phyloP scores from a whole-genome alignment of 2,888 invertebrate genomes.

The Papilio protenor region DNA sequence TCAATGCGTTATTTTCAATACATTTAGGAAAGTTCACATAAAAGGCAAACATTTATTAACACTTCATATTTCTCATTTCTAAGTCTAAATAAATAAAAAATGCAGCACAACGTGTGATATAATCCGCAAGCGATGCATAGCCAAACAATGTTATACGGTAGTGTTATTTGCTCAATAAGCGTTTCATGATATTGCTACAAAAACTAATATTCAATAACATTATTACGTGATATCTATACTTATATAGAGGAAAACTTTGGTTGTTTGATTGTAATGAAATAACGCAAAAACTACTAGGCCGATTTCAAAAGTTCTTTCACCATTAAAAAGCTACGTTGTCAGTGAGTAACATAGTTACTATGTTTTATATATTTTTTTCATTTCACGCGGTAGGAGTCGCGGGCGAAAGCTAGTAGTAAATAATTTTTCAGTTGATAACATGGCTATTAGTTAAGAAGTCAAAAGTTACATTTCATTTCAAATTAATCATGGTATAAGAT shows the following conservation, averaged over 20 bases:
- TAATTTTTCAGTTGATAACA: neutral
- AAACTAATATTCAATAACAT: neutral
- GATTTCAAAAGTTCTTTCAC: too few species aligned
- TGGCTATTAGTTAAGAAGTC: neutral
- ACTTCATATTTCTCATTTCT: too few species aligned
- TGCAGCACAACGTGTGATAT: neutral
- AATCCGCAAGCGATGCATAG: neutral
- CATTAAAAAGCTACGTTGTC: too few species aligned
- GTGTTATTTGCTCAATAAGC: conserved; percentile 1
- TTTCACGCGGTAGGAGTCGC: too few species aligned
- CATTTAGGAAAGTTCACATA: neutral
- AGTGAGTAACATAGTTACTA: too few species aligned
- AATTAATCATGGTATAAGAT: neutral
- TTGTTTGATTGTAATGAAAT: too few species aligned
- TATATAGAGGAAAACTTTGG: too few species aligned
- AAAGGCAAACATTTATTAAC: neutral
- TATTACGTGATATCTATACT: neutral
- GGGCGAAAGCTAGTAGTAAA: too few species aligned
- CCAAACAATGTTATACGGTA: neutral
- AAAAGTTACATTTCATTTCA: neutral
- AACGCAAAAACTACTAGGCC: too few species aligned
- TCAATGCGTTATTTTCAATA: neutral
- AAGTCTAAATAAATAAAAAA: too few species aligned
- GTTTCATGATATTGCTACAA: neutral
- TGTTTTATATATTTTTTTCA: too few species aligned